A percentile compares a stretch with the other conserved stretches of the same genome.
Evolutionary conservation across 2,888 invertebrate species (phyloP).

Genomic region (Hoplodrina blanda): DNA sequence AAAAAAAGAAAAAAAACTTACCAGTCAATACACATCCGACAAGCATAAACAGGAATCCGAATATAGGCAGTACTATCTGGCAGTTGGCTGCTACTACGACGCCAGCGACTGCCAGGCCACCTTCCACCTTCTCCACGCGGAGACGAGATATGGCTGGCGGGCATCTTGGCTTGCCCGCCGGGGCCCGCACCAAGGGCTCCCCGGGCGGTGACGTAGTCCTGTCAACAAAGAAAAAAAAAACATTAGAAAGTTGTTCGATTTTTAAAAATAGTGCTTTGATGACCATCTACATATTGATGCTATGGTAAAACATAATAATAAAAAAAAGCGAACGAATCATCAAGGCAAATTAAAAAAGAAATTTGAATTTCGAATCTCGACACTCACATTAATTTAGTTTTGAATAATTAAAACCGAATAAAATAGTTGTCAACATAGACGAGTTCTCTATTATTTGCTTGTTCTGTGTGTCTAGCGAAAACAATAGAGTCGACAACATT

Average conservation of each 20-base stretch:
- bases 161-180: conserved; percentile 89
- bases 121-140: conserved; percentile 94
- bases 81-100: conserved; percentile 95
- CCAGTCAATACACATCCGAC: conserved; percentile 94
- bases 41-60: conserved; percentile 94
- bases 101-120: conserved; percentile 94
- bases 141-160: conserved; percentile 93
- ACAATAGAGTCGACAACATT: conserved; percentile 36
- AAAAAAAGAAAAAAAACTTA: conserved; percentile 72
- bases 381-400: conserved; percentile 5
- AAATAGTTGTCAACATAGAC: conserved; percentile 11
- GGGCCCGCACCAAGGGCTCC: conserved; percentile 91
- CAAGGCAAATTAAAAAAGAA: neutral
- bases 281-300: neutral
- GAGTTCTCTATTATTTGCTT: conserved; percentile 10
- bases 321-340: neutral
- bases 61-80: conserved; percentile 94
- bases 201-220: conserved; percentile 90
- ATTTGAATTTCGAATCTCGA: conserved; percentile 9
- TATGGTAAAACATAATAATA: conserved; percentile 14
- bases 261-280: conserved; percentile 23
- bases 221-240: conserved; percentile 59
- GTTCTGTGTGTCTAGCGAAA: conserved; percentile 20
- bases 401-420: neutral
- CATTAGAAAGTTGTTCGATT: conserved; percentile 12